Evolutionary conservation across 2,113 vertebrate species (phyloP).

Genomic region (Porphyrio hochstetteri): DNA sequence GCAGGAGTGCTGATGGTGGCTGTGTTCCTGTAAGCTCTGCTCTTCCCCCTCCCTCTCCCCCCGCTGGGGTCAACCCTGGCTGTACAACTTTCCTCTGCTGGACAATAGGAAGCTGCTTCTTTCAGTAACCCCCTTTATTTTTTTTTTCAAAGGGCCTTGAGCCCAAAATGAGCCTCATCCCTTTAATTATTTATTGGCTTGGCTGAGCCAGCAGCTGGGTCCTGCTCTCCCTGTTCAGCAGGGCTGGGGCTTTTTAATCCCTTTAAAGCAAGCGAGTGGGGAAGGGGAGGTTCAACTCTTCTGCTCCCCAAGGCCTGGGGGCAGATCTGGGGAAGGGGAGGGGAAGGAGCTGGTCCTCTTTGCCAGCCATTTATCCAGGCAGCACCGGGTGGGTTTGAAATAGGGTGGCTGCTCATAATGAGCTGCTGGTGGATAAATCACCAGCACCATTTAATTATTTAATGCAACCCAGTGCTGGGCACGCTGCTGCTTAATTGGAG

Average conservation of each 20-base stretch:
- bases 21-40: background rate
- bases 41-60: background rate
- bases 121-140: slow-evolving; percentile 21
- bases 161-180: slow-evolving; percentile 19
- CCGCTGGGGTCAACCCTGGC: background rate
- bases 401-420: slow-evolving; percentile 47
- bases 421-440: slow-evolving; percentile 66
- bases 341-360: background rate
- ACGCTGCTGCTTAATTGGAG: slow-evolving; percentile 45
- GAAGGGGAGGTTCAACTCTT: slow-evolving; percentile 28
- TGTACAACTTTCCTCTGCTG: slow-evolving; percentile 11
- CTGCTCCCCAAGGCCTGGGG: background rate
- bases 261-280: slow-evolving; percentile 36
- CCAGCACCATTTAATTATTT: slow-evolving; percentile 44
- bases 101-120: slow-evolving; percentile 45
- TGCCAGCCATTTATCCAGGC: slow-evolving; percentile 58
- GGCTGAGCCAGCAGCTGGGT: slow-evolving; percentile 64
- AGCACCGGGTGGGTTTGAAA: slow-evolving; percentile 16
- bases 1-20: slow-evolving; percentile 7
- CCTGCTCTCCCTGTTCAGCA: background rate
- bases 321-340: background rate
- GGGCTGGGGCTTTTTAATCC: slow-evolving; percentile 52
- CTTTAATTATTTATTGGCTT: slow-evolving; percentile 69
- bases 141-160: slow-evolving; percentile 29
- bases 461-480: slow-evolving; percentile 45